These are phyloP conservation scores for Hypsibius dujardini DNA, from an alignment of 1,140 invertebrate species.

Conservation along the genomic window DNA sequence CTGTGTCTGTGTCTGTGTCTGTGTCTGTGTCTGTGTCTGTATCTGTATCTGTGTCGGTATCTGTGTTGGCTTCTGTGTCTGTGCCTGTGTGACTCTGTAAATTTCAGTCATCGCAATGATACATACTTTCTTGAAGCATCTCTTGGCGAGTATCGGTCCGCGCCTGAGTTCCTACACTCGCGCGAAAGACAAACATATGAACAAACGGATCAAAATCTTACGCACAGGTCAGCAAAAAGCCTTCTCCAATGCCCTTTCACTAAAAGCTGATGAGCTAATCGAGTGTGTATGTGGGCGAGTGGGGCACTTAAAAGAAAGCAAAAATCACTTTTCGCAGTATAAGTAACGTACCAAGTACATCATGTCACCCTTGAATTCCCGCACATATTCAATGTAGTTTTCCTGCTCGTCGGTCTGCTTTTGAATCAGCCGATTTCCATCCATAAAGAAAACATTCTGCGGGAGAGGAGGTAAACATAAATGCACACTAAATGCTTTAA, in stretches of 20 bases:
- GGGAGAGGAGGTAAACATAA: not conserved
- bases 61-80: too few species aligned
- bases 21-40: too few species aligned
- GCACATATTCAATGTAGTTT: not conserved
- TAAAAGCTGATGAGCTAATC: not conserved
- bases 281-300: not conserved
- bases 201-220: not conserved
- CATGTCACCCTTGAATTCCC: not conserved
- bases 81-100: too few species aligned
- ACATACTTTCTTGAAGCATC: too few species aligned
- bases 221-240: not conserved
- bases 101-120: too few species aligned
- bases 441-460: constrained; percentile 6
- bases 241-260: not conserved
- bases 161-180: not conserved
- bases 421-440: constrained; percentile 1
- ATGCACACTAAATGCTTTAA: too few species aligned
- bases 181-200: not conserved
- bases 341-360: constrained; percentile 6
- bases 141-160: not conserved
- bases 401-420: not conserved
- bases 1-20: too few species aligned
- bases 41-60: too few species aligned
- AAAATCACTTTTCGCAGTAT: too few species aligned
- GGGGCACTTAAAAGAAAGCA: not conserved